A percentile compares a stretch with the other conserved stretches of the same genome.
Evolutionary conservation across 1,140 invertebrate species (phyloP).

Genomic region (Battus philenor): DNA sequence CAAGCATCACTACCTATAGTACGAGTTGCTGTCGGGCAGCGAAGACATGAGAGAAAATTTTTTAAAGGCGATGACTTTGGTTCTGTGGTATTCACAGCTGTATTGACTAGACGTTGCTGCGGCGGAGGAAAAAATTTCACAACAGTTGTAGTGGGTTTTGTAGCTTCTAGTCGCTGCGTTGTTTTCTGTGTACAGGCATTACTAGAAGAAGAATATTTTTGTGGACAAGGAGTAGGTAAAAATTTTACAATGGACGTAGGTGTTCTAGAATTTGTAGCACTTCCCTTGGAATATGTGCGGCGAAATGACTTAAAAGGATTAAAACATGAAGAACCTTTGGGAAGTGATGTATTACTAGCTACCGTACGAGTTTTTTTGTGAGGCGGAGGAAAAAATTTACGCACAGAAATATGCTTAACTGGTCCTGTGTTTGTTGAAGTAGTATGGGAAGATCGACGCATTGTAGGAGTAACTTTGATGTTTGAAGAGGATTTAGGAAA

Average conservation of each 20-base stretch:
- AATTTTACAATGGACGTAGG: not conserved
- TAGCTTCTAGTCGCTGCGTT: too few relatives aligned
- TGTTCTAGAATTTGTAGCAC: not conserved
- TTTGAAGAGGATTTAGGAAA: not conserved
- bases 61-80: not conserved
- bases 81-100: constrained; percentile 3
- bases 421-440: not conserved
- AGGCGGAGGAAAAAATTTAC: constrained; percentile 1
- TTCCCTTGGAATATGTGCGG: not conserved
- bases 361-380: not conserved
- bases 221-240: not conserved
- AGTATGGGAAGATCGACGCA: not conserved
- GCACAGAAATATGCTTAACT: not conserved
- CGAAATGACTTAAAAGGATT: not conserved
- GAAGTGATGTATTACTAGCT: not conserved
- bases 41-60: not conserved
- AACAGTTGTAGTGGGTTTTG: too few relatives aligned
- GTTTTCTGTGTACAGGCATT: not conserved
- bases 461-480: not conserved
- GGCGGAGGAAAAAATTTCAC: too few relatives aligned
- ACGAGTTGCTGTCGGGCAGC: too few relatives aligned
- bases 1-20: not conserved
- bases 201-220: not conserved
- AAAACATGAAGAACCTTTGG: not conserved
- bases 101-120: too few relatives aligned